A percentile compares a stretch with the other conserved stretches of the same genome.
These are phyloP conservation scores for Sebastiscus tertius DNA, from an alignment of 2,797 vertebrate genomes.

Conservation along the genomic window DNA sequence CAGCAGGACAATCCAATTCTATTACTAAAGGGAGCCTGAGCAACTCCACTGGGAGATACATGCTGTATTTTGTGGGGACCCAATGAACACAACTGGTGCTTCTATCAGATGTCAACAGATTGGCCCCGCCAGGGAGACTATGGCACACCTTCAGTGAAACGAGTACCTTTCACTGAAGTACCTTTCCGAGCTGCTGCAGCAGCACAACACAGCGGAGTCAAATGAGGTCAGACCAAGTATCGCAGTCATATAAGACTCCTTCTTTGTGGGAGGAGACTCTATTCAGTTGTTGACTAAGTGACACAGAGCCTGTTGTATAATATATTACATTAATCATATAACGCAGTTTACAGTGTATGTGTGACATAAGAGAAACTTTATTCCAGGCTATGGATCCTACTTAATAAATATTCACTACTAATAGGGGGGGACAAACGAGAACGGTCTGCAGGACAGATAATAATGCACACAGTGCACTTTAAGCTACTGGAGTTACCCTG, in stretches of 20 bases:
- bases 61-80: neutral
- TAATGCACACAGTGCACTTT: too few species aligned
- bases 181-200: neutral
- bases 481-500: too few species aligned
- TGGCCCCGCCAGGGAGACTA: neutral
- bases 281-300: too few species aligned
- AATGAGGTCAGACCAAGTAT: conserved; percentile 15
- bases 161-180: neutral
- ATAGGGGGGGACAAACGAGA: too few species aligned
- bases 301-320: too few species aligned
- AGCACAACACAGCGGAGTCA: neutral
- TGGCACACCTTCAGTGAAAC: neutral
- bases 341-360: too few species aligned
- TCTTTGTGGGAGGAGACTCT: too few species aligned
- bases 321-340: too few species aligned
- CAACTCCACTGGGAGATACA: neutral
- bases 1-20: neutral
- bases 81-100: neutral
- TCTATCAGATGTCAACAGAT: neutral
- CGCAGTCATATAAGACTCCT: too few species aligned
- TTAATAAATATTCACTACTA: neutral
- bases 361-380: too few species aligned
- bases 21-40: neutral
- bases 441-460: too few species aligned
- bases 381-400: neutral